Conservation (phyloP, 2,888 invertebrate species). For the Nipponacmea schrenckii region DNA sequence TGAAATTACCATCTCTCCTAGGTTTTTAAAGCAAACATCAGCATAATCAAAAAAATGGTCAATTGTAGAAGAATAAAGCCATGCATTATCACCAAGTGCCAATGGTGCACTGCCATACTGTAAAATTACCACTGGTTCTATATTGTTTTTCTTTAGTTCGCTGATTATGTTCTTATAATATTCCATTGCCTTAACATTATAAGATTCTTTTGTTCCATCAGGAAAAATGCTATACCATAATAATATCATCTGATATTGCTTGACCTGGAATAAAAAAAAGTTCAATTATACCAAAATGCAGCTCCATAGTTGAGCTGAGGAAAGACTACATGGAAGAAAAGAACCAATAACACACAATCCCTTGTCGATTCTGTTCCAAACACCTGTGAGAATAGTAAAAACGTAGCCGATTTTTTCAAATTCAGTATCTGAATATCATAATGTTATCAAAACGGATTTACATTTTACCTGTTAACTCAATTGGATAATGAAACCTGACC, state of each 20-base stretch:
- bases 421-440: too few species aligned
- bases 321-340: too few species aligned
- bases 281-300: too few species aligned
- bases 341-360: too few species aligned
- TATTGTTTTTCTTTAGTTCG: constrained; percentile 73
- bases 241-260: constrained; percentile 67
- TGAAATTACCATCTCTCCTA: constrained; percentile 53
- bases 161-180: constrained; percentile 82
- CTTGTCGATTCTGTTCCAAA: too few species aligned
- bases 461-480: too few species aligned
- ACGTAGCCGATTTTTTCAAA: too few species aligned
- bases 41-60: constrained; percentile 63
- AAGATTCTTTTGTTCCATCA: constrained; percentile 66
- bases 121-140: constrained; percentile 73
- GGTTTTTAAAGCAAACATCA: constrained; percentile 55
- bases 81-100: constrained; percentile 60
- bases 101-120: constrained; percentile 66
- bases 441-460: too few species aligned
- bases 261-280: constrained; percentile 35
- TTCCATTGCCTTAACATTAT: constrained; percentile 78
- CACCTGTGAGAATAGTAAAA: too few species aligned
- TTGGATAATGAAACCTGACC: too few species aligned
- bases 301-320: too few species aligned
- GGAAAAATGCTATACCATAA: constrained; percentile 83
- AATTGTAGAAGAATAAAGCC: constrained; percentile 50